Base-by-base conservation (phyloP, 2,888 invertebrate species). In the Spodoptera picta region DNA sequence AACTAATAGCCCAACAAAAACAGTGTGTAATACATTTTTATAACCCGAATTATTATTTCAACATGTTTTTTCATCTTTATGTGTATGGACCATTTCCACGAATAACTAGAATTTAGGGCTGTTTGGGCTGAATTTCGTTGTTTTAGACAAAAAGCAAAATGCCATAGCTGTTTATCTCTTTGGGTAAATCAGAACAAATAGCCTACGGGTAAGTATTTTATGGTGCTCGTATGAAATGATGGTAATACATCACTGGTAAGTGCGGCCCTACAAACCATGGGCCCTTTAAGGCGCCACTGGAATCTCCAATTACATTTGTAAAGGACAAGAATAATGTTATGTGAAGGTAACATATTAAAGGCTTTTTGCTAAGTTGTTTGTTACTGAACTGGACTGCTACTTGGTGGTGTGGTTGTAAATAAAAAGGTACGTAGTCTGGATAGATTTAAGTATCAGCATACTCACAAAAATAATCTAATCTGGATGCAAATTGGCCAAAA, bases 221-320 rank as follows among this genome's bases (percentile, higher is more conserved):
- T 69, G 70, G 74, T 68, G 75, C 74, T 51, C 57, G 50, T 58
- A 74, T 54, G 47, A 58, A 68, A 70, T 60, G 69, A 48, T 23
- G 60, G 70, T 11, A 2, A 54, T 70, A 68, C 51, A 68, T 70
- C 69, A 61, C 50, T 54, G 61, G 51, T 62, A 74, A 70, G 54
- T 61, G 50, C 50, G 45, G 31, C 53, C 47, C 45, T 14, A 57
- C 44, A 60, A 54, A 53, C 57, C 27, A 74, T 61, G 50, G 45
- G 23, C 12, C 42, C 42, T 68, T 68, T 54, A 47, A 56, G 50
- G 56, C n/a, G 53, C 56, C 60, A 47, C 47, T 45, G 12, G 14
- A 68, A 48, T 73, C 46, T 73, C 56, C 27, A 41, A 60, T 70
- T 68, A 68, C 50, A 24, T 42, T 57, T 54, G 50, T 45, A 48